Base-by-base conservation (phyloP, 2,113 vertebrate species). In the Mesocricetus auratus region DNA sequence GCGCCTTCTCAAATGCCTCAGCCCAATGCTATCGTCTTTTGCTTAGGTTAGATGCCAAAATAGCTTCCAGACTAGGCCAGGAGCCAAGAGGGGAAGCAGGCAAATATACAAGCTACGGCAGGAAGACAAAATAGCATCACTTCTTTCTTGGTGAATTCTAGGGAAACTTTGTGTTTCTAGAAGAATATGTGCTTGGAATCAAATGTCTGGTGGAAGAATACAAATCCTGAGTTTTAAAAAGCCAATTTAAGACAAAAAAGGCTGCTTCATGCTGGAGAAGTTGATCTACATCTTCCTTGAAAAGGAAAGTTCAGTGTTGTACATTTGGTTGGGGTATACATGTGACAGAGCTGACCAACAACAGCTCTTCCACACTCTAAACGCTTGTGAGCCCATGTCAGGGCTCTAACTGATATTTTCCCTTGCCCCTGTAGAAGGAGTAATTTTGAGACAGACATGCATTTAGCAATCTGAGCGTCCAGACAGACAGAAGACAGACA, bases 401-500 rank as follows among this genome's bases (percentile, higher is more conserved):
- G 53, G 56, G 6, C 58, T 88, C 91, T 81, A 96, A 91, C 78
- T 4, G 36, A 86, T 88, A 53, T 75, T 93, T 96, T 83, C 17
- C 33, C 60, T 89, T 96, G 82, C 26, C 83, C 56, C 45, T 71
- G 75, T 94, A 90, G 94, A 77, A 96, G 94, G 68, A 97, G 33
- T 90, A 87, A 89, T 94, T 96, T 94, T 93, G 90, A 97, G 96
- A 97, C 87, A 96, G 95, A 90, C 96, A 90, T 93, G 90, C 96
- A 89, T 88, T 97, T 79, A 88, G 87, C 93, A 88, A 97, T 96
- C 83, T 88, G 83, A 97, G 73, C 91, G 85, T 75, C 77, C 90
- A 58, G 50, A 74, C 93, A 97, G 95, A 96, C 91, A 92, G 91
- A 95, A 97, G 83, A 96, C 60, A 58, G 96, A 96, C 94, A 97